Base-by-base conservation (phyloP, 2,797 vertebrate species). In the Cynopterus sphinx region DNA sequence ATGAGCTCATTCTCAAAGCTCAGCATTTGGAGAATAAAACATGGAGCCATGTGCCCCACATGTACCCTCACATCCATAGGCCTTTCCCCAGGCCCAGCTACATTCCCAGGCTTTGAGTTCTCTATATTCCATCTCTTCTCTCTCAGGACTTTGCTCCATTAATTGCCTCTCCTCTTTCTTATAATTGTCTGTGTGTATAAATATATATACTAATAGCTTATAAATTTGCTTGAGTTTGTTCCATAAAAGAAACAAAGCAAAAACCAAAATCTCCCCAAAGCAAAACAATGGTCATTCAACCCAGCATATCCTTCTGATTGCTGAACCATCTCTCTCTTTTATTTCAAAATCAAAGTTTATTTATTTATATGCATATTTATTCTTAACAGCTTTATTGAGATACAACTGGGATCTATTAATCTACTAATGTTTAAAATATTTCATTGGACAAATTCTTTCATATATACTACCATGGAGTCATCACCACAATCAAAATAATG, bases 291-390 rank as follows among this genome's bases (percentile, higher is more conserved):
- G 9, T 73, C 26, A 53, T 9, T 86, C 83, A 87, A 51, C n/a
- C 3, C 4, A 61, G 28, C 28, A 55, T 16, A 31, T 55, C 65
- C 65, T 83, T 82, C 10, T 51, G 85, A 41, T 17, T 53, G 17
- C 73, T 53, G 53, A 63, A 24, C 31, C n/a, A n/a, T 87, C 55
- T 90, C 84, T 87, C n/a, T 74, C 17, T 63, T 94, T 84, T 87
- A 33, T 94, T 93, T 81, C 61, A 83, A 90, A 78, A 85, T 74
- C 6, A n/a, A n/a, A 86, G 36, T 70, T 51, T 77, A 1, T 78
- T 70, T 88, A 28, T 85, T 63, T 61, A 28, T 68, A 8, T 46
- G 21, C 7, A 39, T 73, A 73, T 79, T 92, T 57, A 53, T 46
- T 67, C 75, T 74, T 67, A 67, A 43, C 24, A 91, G 46, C 10